Evolutionary conservation across 2,888 invertebrate genomes (phyloP).

Genomic region (Cremastinae sp.): DNA sequence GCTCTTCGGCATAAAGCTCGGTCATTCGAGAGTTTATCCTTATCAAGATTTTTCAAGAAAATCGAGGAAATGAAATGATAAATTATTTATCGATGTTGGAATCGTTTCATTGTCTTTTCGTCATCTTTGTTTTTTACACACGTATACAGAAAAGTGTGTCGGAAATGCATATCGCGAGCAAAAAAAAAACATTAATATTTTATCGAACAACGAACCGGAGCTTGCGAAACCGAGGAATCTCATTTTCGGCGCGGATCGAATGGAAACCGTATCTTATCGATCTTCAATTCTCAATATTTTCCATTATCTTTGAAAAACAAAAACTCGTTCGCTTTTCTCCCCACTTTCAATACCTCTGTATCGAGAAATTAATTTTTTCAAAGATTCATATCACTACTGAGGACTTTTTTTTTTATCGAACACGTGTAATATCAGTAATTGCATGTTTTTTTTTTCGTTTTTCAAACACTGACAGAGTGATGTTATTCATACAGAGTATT

Average conservation of each 20-base stretch:
- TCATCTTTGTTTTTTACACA: no score
- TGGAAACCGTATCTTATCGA: slow-evolving; percentile 25
- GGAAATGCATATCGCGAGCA: no score
- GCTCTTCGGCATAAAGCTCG: background rate
- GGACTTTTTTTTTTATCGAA: slow-evolving; percentile 17
- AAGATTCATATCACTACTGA: background rate
- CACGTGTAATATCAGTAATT: slow-evolving; percentile 4
- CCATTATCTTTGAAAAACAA: background rate
- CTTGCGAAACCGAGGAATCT: no score
- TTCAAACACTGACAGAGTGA: slow-evolving; percentile 49
- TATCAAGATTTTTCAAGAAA: slow-evolving; percentile 6
- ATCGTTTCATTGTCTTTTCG: background rate
- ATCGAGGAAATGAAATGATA: background rate
- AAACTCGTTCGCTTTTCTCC: background rate
- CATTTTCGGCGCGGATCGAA: no score
- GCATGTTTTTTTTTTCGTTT: background rate
- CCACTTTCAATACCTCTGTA: no score
- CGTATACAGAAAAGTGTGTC: no score
- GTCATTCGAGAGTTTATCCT: background rate
- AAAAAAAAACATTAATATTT: no score
- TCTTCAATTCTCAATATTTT: background rate
- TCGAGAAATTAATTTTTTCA: no score
- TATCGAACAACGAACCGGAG: no score
- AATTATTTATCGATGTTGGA: slow-evolving; percentile 16
- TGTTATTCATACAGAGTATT: slow-evolving; percentile 43